Conservation (phyloP, 2,888 invertebrate species). For the Oscheius sp. region DNA sequence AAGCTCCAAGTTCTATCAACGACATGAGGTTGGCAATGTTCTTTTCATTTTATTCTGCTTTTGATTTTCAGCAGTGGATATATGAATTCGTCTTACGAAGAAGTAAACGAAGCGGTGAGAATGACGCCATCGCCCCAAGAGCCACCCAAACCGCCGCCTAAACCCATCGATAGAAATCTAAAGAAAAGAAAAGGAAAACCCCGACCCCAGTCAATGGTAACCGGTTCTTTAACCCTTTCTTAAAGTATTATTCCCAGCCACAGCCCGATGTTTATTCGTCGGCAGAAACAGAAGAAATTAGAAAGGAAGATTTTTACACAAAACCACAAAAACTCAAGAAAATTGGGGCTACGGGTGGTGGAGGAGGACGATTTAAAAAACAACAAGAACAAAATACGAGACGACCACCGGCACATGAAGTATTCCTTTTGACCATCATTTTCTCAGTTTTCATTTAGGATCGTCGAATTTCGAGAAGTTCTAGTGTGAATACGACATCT, state of each 20-base stretch:
- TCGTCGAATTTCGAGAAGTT: constrained; percentile 1
- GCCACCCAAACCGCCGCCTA: neutral
- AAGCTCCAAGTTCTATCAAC: constrained; percentile 33
- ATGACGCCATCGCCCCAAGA: constrained; percentile 25
- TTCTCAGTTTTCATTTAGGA: constrained; percentile 3
- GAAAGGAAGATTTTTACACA: constrained; percentile 48
- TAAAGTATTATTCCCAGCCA: constrained; percentile 10
- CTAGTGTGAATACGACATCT: constrained; percentile 50
- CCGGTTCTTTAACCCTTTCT: neutral
- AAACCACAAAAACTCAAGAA: constrained; percentile 48
- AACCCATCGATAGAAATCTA: constrained; percentile 42
- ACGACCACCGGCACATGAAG: neutral
- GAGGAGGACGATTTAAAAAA: constrained; percentile 27
- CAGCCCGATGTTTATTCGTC: constrained; percentile 37
- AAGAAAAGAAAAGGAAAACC: constrained; percentile 41
- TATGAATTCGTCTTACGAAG: constrained; percentile 64
- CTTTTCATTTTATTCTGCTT: neutral
- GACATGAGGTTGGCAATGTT: constrained; percentile 5
- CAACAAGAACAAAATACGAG: constrained; percentile 3
- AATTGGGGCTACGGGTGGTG: constrained; percentile 5
- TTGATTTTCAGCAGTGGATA: constrained; percentile 64
- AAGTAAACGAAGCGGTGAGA: constrained; percentile 30
- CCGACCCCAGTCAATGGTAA: constrained; percentile 36
- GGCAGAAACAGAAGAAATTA: constrained; percentile 44
- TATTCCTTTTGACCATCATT: neutral